phyloP scores from a whole-genome alignment of 2,797 vertebrate species.

The Odontamblyopus lacepedii region DNA sequence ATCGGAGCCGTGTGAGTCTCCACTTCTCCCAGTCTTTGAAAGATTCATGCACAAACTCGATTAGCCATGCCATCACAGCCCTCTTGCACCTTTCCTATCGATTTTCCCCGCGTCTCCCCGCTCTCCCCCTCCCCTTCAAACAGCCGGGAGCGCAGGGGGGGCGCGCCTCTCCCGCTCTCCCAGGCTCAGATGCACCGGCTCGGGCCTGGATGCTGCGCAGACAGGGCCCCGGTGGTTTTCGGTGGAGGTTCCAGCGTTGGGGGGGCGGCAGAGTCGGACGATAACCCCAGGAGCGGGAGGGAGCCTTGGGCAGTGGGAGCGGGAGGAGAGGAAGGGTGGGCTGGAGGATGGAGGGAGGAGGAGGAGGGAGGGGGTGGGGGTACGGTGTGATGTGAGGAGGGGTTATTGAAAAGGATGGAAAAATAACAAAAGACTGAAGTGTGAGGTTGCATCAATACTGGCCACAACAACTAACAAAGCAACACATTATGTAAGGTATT shows the following conservation, averaged over 20 bases:
- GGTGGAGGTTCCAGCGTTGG: constrained; percentile 60
- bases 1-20: constrained; percentile 56
- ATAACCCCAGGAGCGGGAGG: constrained; percentile 60
- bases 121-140: constrained; percentile 51
- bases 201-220: constrained; percentile 51
- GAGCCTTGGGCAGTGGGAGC: constrained; percentile 39
- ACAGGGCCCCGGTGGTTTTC: constrained; percentile 61
- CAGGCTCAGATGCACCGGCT: constrained; percentile 45
- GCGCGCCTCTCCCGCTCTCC: constrained; percentile 61
- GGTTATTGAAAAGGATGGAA: background rate
- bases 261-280: constrained; percentile 60
- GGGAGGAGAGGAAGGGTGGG: constrained; percentile 8
- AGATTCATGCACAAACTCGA: constrained; percentile 76
- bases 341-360: background rate
- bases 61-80: constrained; percentile 72
- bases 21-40: constrained; percentile 70
- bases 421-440: background rate
- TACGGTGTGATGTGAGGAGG: background rate
- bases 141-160: constrained; percentile 50
- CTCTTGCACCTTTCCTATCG: constrained; percentile 66
- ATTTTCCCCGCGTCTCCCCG: constrained; percentile 67
- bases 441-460: background rate
- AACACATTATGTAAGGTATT: background rate
- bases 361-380: background rate
- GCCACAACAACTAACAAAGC: background rate